Conservation (phyloP, 2,888 invertebrate genomes). For the Synergus itoensis region DNA sequence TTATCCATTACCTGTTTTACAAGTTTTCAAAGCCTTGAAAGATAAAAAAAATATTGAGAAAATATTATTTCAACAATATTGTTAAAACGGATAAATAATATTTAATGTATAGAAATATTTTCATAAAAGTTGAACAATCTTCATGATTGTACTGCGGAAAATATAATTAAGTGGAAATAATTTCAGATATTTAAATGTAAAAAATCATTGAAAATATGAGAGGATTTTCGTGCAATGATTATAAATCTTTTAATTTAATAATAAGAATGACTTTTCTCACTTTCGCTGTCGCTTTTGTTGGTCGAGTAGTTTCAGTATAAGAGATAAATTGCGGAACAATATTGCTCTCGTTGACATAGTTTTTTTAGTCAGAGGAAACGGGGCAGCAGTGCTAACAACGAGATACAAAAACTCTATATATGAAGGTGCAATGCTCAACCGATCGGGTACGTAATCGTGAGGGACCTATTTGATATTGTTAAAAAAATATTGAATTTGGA, state of each 20-base stretch:
- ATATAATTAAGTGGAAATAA: too few relatives aligned
- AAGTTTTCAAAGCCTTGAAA: too few relatives aligned
- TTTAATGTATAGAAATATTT: too few relatives aligned
- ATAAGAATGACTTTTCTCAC: neutral
- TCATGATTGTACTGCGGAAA: too few relatives aligned
- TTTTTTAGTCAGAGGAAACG: slow-evolving; percentile 2
- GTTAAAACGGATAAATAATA: too few relatives aligned
- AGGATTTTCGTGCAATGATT: neutral
- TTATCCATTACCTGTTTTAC: too few relatives aligned
- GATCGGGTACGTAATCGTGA: neutral
- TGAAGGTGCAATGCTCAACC: neutral
- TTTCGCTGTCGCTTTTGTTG: neutral
- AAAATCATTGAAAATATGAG: too few relatives aligned
- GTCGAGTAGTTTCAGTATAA: neutral
- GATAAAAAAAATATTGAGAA: too few relatives aligned
- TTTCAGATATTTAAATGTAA: too few relatives aligned
- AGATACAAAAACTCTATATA: neutral
- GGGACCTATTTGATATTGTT: neutral
- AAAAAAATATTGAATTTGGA: too few relatives aligned
- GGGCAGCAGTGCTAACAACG: neutral
- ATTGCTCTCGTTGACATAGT: neutral
- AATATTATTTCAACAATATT: too few relatives aligned
- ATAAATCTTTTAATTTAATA: neutral
- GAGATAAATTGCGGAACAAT: neutral
- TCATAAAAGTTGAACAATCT: too few relatives aligned